These are phyloP conservation scores for Oncorhynchus gorbuscha DNA, from an alignment of 2,113 vertebrate genomes.

Conservation along the genomic window DNA sequence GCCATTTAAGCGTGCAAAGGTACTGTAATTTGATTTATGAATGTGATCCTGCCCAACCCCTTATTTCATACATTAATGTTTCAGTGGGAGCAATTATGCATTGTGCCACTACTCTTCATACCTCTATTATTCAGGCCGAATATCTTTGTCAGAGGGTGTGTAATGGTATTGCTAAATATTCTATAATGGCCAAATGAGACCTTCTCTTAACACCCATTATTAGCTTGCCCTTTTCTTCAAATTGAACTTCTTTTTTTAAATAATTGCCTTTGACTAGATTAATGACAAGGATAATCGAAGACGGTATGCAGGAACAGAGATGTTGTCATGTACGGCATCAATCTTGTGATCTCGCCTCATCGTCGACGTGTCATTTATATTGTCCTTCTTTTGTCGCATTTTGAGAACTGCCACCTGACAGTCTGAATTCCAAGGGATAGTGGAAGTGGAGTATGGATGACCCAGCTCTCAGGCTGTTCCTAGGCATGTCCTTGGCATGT, in stretches of 20 bases:
- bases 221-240: conserved; percentile 47
- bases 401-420: conserved; percentile 23
- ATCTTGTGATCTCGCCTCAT: conserved; percentile 1
- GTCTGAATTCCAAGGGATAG: conserved; percentile 8
- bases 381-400: conserved; percentile 41
- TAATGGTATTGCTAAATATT: conserved; percentile 74
- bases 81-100: conserved; percentile 76
- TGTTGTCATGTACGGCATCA: neutral
- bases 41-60: conserved; percentile 77
- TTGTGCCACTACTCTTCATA: conserved; percentile 66
- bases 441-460: conserved; percentile 21
- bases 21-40: conserved; percentile 81
- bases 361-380: conserved; percentile 18
- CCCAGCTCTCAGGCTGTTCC: no score
- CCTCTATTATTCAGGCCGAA: conserved; percentile 62
- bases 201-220: conserved; percentile 58
- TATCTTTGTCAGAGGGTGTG: conserved; percentile 69
- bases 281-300: conserved; percentile 50
- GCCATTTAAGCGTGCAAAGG: conserved; percentile 66
- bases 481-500: neutral
- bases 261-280: conserved; percentile 55
- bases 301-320: conserved; percentile 5
- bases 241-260: conserved; percentile 49
- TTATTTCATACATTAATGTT: conserved; percentile 80
- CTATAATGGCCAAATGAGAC: conserved; percentile 50